Conservation (phyloP, 2,888 invertebrate genomes). For the Nomada flava region DNA sequence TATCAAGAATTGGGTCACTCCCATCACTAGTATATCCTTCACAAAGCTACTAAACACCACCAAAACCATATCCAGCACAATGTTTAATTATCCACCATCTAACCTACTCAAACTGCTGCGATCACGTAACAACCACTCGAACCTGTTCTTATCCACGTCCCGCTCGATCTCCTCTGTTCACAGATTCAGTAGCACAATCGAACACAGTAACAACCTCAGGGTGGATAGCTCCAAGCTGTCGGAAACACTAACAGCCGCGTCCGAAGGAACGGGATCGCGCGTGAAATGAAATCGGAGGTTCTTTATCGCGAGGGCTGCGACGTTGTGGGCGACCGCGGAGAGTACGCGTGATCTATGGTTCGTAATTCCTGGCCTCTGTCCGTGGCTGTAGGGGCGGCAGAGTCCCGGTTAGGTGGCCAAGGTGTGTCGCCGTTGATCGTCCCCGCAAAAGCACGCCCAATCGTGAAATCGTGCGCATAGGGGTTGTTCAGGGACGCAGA, state of each 20-base stretch:
- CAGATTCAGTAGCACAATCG: background rate
- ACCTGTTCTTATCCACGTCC: conserved; percentile 3
- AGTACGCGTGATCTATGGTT: conserved; percentile 75
- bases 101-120: background rate
- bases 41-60: too few relatives aligned
- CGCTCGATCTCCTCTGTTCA: background rate
- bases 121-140: conserved; percentile 1
- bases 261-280: background rate
- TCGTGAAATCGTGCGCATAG: conserved; percentile 31
- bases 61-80: too few relatives aligned
- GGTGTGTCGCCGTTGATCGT: conserved; percentile 53
- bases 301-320: conserved; percentile 53
- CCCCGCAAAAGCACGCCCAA: conserved; percentile 54
- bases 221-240: background rate
- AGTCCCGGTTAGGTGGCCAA: conserved; percentile 28
- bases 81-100: background rate
- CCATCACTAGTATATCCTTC: too few relatives aligned
- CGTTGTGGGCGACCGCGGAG: conserved; percentile 34
- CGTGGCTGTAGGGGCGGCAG: conserved; percentile 39
- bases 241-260: background rate
- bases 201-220: background rate
- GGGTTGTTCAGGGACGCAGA: conserved; percentile 37
- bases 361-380: conserved; percentile 73
- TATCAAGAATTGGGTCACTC: too few relatives aligned
- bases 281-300: conserved; percentile 36